A percentile compares a stretch with the other conserved stretches of the same genome.
phyloP scores from a whole-genome alignment of 2,113 vertebrate genomes.

The Morone chrysops region DNA sequence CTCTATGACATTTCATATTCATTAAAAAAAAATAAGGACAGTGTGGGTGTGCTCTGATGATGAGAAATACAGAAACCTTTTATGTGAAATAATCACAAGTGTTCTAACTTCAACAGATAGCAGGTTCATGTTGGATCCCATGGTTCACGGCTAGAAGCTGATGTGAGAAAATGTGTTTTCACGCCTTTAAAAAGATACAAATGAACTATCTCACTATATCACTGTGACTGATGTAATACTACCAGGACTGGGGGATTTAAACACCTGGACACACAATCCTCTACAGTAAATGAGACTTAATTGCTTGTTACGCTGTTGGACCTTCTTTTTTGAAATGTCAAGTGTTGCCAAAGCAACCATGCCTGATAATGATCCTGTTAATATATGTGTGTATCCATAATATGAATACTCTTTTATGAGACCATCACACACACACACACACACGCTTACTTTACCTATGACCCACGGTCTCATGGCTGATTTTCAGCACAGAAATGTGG shows the following conservation, averaged over 20 bases:
- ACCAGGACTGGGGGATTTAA: neutral
- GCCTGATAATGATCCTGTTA: slow-evolving; percentile 43
- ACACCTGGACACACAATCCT: neutral
- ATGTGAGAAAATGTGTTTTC: neutral
- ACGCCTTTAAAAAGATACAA: neutral
- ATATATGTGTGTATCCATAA: too few species aligned
- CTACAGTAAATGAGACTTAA: neutral
- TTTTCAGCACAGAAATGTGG: slow-evolving; percentile 26
- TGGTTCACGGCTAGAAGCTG: neutral
- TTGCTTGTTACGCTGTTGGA: neutral
- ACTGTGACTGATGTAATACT: neutral
- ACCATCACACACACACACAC: neutral
- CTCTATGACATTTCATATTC: too few species aligned
- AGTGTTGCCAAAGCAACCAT: slow-evolving; percentile 56
- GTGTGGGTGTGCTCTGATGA: too few species aligned
- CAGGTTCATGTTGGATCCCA: neutral
- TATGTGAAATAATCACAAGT: neutral
- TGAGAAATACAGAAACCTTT: neutral
- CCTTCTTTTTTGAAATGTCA: slow-evolving; percentile 1
- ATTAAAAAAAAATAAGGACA: too few species aligned
- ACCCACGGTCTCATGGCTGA: slow-evolving; percentile 11
- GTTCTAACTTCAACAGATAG: neutral
- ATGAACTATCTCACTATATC: neutral
- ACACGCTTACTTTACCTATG: slow-evolving; percentile 18
- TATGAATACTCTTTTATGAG: slow-evolving; percentile 33